Evolutionary conservation across 2,888 invertebrate genomes (phyloP).

Genomic region (Phengaris arion): DNA sequence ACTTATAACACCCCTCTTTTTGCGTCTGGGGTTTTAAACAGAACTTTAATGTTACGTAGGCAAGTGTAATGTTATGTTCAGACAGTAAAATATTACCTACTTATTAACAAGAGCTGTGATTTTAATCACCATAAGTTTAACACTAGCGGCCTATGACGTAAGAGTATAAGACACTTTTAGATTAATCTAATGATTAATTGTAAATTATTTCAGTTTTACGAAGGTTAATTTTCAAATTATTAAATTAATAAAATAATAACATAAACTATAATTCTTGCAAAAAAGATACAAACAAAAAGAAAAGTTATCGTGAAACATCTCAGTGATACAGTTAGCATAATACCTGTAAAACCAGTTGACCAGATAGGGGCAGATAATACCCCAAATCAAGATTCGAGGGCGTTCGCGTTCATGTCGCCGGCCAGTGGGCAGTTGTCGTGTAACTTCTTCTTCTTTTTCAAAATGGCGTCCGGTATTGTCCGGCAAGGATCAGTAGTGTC

Average conservation of each 20-base stretch:
- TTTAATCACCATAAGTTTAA: slow-evolving; percentile 10
- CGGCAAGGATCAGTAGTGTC: slow-evolving; percentile 70
- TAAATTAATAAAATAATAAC: not conserved
- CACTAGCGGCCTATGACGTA: not conserved
- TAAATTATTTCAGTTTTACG: not conserved
- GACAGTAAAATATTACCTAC: not conserved
- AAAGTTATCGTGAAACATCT: not conserved
- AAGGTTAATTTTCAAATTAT: not conserved
- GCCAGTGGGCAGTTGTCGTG: slow-evolving; percentile 63
- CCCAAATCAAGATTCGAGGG: slow-evolving; percentile 67
- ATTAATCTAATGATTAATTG: not conserved
- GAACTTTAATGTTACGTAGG: not conserved
- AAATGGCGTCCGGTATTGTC: slow-evolving; percentile 39
- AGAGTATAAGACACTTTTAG: not conserved
- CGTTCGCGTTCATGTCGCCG: slow-evolving; percentile 68
- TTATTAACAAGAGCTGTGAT: not conserved
- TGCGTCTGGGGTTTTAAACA: no score
- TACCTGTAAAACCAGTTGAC: slow-evolving; percentile 70
- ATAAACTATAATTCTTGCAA: not conserved
- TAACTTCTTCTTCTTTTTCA: slow-evolving; percentile 35
- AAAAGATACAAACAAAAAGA: not conserved
- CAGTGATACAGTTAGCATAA: slow-evolving; percentile 42
- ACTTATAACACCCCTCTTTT: no score
- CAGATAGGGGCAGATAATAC: slow-evolving; percentile 66
- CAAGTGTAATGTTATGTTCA: not conserved